phyloP scores from a whole-genome alignment of 2,797 vertebrate species.

The Gymnodraco acuticeps region DNA sequence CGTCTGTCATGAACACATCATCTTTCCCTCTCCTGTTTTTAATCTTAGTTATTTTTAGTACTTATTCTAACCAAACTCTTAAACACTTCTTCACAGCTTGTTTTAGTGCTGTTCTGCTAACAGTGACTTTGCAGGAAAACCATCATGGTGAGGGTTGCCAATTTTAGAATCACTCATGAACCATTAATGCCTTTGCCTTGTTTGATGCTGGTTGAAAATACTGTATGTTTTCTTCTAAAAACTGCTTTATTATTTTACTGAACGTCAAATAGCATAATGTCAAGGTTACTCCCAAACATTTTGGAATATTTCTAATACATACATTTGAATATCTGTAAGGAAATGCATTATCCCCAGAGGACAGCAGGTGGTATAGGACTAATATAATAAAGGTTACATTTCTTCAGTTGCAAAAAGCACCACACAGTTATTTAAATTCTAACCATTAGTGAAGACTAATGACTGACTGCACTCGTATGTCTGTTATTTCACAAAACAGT shows the following conservation, averaged over 20 bases:
- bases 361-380: background rate
- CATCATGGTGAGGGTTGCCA: constrained; percentile 67
- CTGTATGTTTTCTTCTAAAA: constrained; percentile 3
- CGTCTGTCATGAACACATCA: constrained; percentile 10
- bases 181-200: constrained; percentile 27
- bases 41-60: background rate
- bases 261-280: constrained; percentile 1
- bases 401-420: constrained; percentile 9
- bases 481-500: constrained; percentile 35
- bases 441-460: constrained; percentile 15
- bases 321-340: constrained; percentile 2
- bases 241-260: background rate
- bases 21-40: constrained; percentile 12
- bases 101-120: constrained; percentile 69
- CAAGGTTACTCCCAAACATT: background rate
- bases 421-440: constrained; percentile 10
- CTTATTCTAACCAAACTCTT: constrained; percentile 23
- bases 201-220: constrained; percentile 19
- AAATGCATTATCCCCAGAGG: background rate
- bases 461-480: constrained; percentile 10
- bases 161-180: constrained; percentile 53
- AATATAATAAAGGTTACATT: background rate
- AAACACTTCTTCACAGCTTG: constrained; percentile 65
- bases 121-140: constrained; percentile 62
- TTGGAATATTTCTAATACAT: too few relatives aligned